A percentile compares a stretch with the other conserved stretches of the same genome.
phyloP scores from a whole-genome alignment of 2,113 vertebrate species.

The Amphiprion ocellaris region DNA sequence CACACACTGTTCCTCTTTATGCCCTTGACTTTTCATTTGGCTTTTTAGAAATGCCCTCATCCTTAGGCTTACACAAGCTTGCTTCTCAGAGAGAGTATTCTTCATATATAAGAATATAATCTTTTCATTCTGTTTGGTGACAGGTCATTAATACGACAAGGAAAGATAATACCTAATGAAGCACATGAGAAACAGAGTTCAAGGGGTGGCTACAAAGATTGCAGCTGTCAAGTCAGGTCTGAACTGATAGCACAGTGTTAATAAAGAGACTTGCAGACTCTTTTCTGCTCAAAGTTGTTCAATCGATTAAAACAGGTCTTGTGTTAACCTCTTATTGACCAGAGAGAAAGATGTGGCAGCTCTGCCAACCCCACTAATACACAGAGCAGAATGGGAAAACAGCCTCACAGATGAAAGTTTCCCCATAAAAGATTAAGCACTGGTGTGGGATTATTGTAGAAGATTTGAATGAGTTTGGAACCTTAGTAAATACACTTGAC shows the following conservation, averaged over 20 bases:
- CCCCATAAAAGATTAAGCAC: background rate
- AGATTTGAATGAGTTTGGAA: background rate
- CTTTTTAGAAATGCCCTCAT: constrained; percentile 33
- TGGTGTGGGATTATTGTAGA: background rate
- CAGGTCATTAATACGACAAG: background rate
- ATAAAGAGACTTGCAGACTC: constrained; percentile 17
- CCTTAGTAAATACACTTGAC: background rate
- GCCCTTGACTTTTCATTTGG: constrained; percentile 54
- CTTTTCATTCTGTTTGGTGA: background rate
- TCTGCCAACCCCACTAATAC: constrained; percentile 1
- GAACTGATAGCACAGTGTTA: constrained; percentile 1
- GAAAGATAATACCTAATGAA: background rate
- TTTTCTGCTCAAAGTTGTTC: constrained; percentile 5
- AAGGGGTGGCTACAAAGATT: background rate
- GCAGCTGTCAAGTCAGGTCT: background rate
- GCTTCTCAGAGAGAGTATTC: background rate
- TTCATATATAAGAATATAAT: background rate
- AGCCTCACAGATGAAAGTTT: background rate
- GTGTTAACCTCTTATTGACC: constrained; percentile 45
- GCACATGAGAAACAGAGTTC: background rate
- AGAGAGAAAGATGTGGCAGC: constrained; percentile 4
- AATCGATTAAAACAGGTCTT: constrained; percentile 17
- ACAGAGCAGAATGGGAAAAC: background rate
- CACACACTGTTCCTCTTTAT: constrained; percentile 24
- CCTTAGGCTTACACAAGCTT: constrained; percentile 15